Evolutionary conservation across 2,888 invertebrate genomes (phyloP), one percentile per base, ranked within the genome.

Genomic region (Deladenus siricidicola): DNA sequence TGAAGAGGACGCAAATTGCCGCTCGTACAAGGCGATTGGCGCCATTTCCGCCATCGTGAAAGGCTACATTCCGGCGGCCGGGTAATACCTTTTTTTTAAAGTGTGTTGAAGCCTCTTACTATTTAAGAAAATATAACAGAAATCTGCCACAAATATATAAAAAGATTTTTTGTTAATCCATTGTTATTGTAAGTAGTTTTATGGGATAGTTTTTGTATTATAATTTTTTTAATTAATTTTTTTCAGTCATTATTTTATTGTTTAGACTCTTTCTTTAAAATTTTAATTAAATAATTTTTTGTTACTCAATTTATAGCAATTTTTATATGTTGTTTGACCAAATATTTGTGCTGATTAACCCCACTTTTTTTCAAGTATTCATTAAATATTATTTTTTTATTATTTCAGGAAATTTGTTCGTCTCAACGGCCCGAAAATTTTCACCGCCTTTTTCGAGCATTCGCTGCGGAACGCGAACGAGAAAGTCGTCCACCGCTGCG

Each of bases 21-120:
- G 39, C 14, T 34, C 8, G 8, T 56, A 53, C 19, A 65, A 67
- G 49, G 39, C 42, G 42, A 53, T 66, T 21, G 62, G 57, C 47
- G 66, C 66, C 24, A 49, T 66, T 26, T 64, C 64, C 1, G 58
- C 66, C 3, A 64, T 64, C 39, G 66, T 64, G 24, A 64, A 66
- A 42, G 50, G 47, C 10, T 63, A 66, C 47, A 19, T 58, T 21
- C 64, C 64, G 8, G 64, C 51, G 23, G 44, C 65, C 19, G 56
- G 66, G 66, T 62, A 39, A 47, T 28, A 42, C 3, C 2, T 21
- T 19, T 24, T 60, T 28, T 17, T 10, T n/a, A n/a, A n/a, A n/a
- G n/a, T n/a, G n/a, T n/a, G n/a, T n/a, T n/a, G n/a, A n/a, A n/a
- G n/a, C n/a, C n/a, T n/a, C n/a, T n/a, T n/a, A n/a, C n/a, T n/a